Evolutionary conservation across 1,140 invertebrate species (phyloP).

Genomic region (Drosophila tani): DNA sequence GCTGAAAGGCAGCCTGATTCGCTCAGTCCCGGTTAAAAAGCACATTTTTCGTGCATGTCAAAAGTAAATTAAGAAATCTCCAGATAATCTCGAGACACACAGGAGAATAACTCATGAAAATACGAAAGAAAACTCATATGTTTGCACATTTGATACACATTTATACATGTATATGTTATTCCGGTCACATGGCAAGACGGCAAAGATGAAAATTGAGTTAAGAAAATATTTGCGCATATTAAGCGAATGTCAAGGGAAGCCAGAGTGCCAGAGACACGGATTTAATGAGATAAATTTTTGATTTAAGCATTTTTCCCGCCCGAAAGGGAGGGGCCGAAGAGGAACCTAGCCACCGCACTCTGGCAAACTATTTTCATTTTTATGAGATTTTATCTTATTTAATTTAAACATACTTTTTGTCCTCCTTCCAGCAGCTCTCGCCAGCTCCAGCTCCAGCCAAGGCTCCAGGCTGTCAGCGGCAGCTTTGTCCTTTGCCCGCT

Average conservation of each 20-base stretch:
- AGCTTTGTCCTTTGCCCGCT: conserved; percentile 45
- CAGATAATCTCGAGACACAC: conserved; percentile 17
- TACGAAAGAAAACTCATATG: conserved; percentile 11
- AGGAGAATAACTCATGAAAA: conserved; percentile 13
- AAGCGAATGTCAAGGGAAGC: conserved; percentile 48
- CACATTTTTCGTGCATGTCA: conserved; percentile 5
- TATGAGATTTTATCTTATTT: conserved; percentile 81
- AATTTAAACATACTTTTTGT: conserved; percentile 79
- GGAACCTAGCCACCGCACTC: conserved; percentile 38
- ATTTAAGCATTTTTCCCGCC: conserved; percentile 52
- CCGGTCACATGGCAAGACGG: background rate
- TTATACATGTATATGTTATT: conserved; percentile 7
- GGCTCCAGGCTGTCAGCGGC: conserved; percentile 49
- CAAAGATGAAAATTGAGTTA: conserved; percentile 27
- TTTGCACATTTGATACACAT: conserved; percentile 23
- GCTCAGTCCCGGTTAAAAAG: background rate
- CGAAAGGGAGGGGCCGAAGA: background rate
- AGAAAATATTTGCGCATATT: conserved; percentile 53
- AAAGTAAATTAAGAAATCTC: conserved; percentile 37
- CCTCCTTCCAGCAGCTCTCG: conserved; percentile 17
- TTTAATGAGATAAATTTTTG: conserved; percentile 77
- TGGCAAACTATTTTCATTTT: conserved; percentile 74
- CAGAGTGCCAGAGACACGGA: conserved; percentile 20
- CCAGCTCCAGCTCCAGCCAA: background rate
- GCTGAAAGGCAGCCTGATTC: too few relatives aligned